Evolutionary conservation across 2,888 invertebrate genomes (phyloP), one percentile per base, ranked within the genome.

Genomic region (Lithophane socia): DNA sequence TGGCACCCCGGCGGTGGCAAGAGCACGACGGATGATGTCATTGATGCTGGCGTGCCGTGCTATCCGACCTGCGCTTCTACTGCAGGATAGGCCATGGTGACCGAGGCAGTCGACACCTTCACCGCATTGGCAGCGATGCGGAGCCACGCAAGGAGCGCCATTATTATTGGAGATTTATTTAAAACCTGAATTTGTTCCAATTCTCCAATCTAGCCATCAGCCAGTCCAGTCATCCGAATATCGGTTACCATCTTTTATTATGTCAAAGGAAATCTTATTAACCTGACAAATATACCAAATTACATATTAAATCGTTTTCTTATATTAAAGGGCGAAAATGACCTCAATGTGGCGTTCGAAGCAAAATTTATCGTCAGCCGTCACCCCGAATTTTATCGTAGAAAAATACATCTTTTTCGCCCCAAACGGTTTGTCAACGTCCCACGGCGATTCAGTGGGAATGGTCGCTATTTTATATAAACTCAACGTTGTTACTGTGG

Each of bases 331-430:
- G 80, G 81, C 81, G 89, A 88, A 90, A 90, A 90, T 89, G 90
- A 90, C 86, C 89, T 87, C 83, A 72, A 77, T 87, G 86, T 87
- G 86, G 80, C 76, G 82, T 85, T 85, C 84, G 86, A 85, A 85
- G 82, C 54, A 64, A 89, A 90, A 92, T 92, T 92, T 92, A 92
- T 92, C 80, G 92, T 84, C 74, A 8, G 18, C 68, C 84, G 91
- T 92, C 92, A 91, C 86, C 86, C 82, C 93, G 92, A 95, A 95
- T 95, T 94, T 95, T 94, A 95, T 95, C 95, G 94, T 89, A 89
- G 92, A 92, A 92, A 95, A 94, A 95, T 95, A 95, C 94, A 95
- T 95, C 94, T 95, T 95, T 95, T 94, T 94, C 94, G 93, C 93
- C 91, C 92, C 86, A 79, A 90, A 88, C 93, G 92, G 92, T 96